Evolutionary conservation across 2,797 vertebrate genomes (phyloP).

Genomic region (Mycteria americana): DNA sequence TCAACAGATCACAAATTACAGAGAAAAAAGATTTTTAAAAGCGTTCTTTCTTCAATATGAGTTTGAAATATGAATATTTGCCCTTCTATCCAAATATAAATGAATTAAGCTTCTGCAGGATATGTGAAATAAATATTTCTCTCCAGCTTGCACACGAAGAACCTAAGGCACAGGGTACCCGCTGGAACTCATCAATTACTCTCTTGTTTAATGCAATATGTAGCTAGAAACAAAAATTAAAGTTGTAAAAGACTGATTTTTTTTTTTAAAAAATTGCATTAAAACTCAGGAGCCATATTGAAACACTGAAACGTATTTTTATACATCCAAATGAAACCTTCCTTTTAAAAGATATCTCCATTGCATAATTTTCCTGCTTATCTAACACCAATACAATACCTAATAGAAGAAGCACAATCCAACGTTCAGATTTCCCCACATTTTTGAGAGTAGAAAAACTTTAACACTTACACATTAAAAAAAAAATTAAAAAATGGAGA

Average conservation of each 20-base stretch:
- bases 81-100: not conserved
- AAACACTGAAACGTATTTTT: not conserved
- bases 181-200: not conserved
- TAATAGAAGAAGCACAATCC: not conserved
- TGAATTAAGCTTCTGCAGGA: not conserved
- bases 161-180: not conserved
- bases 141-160: not conserved
- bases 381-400: not conserved
- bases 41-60: not conserved
- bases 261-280: not conserved
- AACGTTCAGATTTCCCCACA: not conserved
- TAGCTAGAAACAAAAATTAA: not conserved
- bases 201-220: not conserved
- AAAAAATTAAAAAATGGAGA: not conserved
- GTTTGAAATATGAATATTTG: not conserved
- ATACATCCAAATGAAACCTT: not conserved
- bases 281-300: not conserved
- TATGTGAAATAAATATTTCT: not conserved
- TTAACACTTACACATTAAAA: not conserved
- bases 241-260: not conserved
- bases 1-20: not conserved
- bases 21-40: not conserved
- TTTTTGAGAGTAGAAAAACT: not conserved
- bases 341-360: not conserved
- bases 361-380: not conserved